These are phyloP conservation scores for Calosoma granatense DNA, from an alignment of 1,140 invertebrate genomes.

Conservation along the genomic window DNA sequence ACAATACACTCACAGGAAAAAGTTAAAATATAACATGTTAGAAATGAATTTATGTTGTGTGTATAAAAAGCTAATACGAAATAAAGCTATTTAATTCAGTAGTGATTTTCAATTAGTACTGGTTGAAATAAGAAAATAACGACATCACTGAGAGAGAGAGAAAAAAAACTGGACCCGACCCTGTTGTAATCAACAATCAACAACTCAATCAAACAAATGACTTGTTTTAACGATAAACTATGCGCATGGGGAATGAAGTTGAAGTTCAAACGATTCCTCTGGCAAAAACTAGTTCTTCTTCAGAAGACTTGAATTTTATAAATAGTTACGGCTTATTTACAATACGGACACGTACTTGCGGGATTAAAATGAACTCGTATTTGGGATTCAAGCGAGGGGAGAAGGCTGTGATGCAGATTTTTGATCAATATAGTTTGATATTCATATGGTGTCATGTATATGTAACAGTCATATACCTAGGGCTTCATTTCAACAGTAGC, in stretches of 20 bases:
- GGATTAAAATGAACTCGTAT: no score
- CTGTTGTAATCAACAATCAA: background rate
- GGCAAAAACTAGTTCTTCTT: background rate
- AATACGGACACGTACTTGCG: background rate
- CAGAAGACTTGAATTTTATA: background rate
- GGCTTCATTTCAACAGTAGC: no score
- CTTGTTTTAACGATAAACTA: background rate
- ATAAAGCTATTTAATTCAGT: background rate
- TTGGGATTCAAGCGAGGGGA: no score
- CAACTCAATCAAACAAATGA: background rate
- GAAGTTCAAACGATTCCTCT: background rate
- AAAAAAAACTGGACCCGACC: background rate
- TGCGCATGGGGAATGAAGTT: background rate
- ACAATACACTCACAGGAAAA: no score
- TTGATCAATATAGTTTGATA: no score
- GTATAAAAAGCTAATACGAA: no score
- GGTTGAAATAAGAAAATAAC: background rate
- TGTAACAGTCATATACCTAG: no score
- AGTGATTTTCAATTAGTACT: background rate
- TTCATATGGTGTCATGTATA: no score
- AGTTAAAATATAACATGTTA: no score
- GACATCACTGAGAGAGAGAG: background rate
- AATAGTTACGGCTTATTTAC: background rate
- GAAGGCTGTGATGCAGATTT: no score
- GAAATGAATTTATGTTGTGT: no score